Evolutionary conservation across 2,888 invertebrate genomes (phyloP).

Genomic region (Apodemia zela): DNA sequence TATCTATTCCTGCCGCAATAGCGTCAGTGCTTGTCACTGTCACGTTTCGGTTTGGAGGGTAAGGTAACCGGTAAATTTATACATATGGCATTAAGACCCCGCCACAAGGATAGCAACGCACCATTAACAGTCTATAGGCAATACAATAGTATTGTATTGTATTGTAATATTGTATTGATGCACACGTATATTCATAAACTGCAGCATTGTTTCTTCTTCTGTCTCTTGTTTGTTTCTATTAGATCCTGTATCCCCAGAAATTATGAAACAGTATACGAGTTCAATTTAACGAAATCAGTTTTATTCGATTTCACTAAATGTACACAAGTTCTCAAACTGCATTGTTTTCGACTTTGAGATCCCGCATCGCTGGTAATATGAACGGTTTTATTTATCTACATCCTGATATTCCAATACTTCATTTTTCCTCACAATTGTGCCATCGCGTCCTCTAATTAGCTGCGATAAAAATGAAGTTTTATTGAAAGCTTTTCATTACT

Average conservation of each 20-base stretch:
- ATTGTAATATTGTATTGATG: too few relatives aligned
- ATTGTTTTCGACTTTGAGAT: background rate
- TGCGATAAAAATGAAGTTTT: slow-evolving; percentile 16
- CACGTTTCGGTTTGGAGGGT: too few relatives aligned
- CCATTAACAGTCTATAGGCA: too few relatives aligned
- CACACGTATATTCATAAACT: too few relatives aligned
- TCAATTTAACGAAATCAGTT: background rate
- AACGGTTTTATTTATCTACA: background rate
- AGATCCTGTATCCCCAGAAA: background rate
- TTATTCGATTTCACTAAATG: too few relatives aligned
- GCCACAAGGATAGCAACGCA: too few relatives aligned
- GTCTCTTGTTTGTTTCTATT: background rate
- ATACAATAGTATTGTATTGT: too few relatives aligned
- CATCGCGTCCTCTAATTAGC: slow-evolving; percentile 9
- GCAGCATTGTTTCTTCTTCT: too few relatives aligned
- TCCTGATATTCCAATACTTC: background rate
- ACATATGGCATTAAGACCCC: too few relatives aligned
- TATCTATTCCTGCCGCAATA: too few relatives aligned
- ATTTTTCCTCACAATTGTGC: slow-evolving; percentile 11
- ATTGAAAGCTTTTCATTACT: slow-evolving; percentile 15
- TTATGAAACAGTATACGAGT: background rate
- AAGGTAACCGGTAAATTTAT: too few relatives aligned
- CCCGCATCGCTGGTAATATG: background rate
- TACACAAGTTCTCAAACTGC: background rate
- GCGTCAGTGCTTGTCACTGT: too few relatives aligned